Evolutionary conservation across 2,797 vertebrate species (phyloP).

Genomic region (Acipenser oxyrinchus): DNA sequence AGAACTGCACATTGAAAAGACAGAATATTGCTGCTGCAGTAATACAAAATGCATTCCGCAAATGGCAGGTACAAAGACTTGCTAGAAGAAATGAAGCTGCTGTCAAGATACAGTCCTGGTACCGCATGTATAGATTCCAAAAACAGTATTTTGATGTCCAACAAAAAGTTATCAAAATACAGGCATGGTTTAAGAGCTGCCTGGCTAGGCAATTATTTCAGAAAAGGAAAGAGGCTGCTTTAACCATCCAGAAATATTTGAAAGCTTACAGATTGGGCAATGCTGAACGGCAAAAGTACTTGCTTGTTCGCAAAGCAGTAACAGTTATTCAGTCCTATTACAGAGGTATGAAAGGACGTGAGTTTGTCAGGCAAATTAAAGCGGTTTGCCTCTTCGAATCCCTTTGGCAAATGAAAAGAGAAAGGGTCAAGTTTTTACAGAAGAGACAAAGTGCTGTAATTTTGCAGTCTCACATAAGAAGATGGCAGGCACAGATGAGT

Average conservation of each 20-base stretch:
- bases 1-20: constrained; percentile 33
- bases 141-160: constrained; percentile 45
- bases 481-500: constrained; percentile 40
- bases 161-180: constrained; percentile 57
- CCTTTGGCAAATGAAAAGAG: constrained; percentile 44
- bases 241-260: constrained; percentile 45
- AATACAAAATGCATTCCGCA: constrained; percentile 63
- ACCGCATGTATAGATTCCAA: constrained; percentile 57
- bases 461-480: constrained; percentile 49
- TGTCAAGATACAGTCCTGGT: constrained; percentile 75
- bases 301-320: constrained; percentile 35
- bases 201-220: constrained; percentile 32
- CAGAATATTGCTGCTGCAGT: constrained; percentile 49
- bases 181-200: constrained; percentile 57
- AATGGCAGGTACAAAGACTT: constrained; percentile 49
- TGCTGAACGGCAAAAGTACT: constrained; percentile 25
- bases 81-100: constrained; percentile 46
- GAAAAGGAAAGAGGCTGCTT: constrained; percentile 23
- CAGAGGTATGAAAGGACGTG: constrained; percentile 36
- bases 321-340: constrained; percentile 44
- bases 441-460: constrained; percentile 29
- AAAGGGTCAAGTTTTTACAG: constrained; percentile 32
- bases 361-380: constrained; percentile 20
- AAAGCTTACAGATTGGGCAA: constrained; percentile 36
- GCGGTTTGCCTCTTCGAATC: constrained; percentile 43